Conservation (phyloP, 2,797 vertebrate species). For the Jordanella pulchra region DNA sequence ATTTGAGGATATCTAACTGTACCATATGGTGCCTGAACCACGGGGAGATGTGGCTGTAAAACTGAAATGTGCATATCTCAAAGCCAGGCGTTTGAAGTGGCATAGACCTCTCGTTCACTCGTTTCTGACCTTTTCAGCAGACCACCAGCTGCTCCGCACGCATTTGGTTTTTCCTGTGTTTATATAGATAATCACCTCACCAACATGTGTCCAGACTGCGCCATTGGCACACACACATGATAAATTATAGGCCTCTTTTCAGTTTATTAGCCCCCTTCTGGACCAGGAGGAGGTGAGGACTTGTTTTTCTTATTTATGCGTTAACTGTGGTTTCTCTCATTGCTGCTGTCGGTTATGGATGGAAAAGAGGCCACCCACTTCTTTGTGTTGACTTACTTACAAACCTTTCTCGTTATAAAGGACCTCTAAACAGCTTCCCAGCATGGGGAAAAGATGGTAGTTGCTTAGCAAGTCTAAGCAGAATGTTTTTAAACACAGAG, state of each 20-base stretch:
- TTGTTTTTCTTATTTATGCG: conserved; percentile 25
- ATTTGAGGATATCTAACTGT: conserved; percentile 52
- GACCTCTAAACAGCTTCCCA: conserved; percentile 62
- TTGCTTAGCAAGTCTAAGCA: conserved; percentile 54
- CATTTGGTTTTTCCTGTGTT: conserved; percentile 20
- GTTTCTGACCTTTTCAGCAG: conserved; percentile 61
- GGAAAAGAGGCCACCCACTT: conserved; percentile 15
- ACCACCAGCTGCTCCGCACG: conserved; percentile 47
- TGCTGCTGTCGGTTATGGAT: conserved; percentile 22
- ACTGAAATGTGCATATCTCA: conserved; percentile 35
- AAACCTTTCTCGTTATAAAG: conserved; percentile 65
- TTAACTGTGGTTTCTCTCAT: conserved; percentile 41
- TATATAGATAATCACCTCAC: conserved; percentile 58
- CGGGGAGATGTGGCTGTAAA: conserved; percentile 33
- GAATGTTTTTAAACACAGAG: conserved; percentile 45
- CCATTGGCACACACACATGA: conserved; percentile 29
- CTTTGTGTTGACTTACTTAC: conserved; percentile 49
- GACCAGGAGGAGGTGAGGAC: conserved; percentile 1
- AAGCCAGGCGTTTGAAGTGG: conserved; percentile 53
- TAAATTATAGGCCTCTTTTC: conserved; percentile 57
- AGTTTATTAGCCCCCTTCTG: conserved; percentile 43
- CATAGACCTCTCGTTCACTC: conserved; percentile 23
- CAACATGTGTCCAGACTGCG: conserved; percentile 27
- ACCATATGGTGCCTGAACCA: conserved; percentile 47
- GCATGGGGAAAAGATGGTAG: conserved; percentile 64